Percentiles rank a stretch among this genome's conserved stretches.
Conservation (phyloP, 2,888 invertebrate genomes). For the Thalpophila matura region DNA sequence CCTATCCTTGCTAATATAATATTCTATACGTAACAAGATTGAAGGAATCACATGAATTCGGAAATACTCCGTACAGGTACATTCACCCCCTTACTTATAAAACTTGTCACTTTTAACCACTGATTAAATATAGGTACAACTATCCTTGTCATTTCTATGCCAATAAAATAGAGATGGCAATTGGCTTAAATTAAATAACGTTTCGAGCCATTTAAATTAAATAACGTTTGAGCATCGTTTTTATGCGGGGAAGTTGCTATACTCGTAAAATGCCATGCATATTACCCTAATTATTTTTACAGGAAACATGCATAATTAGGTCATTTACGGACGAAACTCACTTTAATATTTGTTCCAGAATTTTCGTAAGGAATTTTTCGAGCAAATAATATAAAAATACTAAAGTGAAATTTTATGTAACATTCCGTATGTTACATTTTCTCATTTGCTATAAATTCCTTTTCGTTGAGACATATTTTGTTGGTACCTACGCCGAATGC, state of each 20-base stretch:
- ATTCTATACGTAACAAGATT: too few relatives aligned
- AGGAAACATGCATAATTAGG: slow-evolving; percentile 7
- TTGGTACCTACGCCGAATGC: slow-evolving; percentile 24
- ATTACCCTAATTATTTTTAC: slow-evolving; percentile 9
- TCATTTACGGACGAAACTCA: slow-evolving; percentile 6
- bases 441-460: slow-evolving; percentile 52
- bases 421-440: slow-evolving; percentile 51
- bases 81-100: too few relatives aligned
- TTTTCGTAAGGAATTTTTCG: slow-evolving; percentile 32
- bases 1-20: too few relatives aligned
- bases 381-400: slow-evolving; percentile 44
- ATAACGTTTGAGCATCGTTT: too few relatives aligned
- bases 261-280: neutral
- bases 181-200: too few relatives aligned
- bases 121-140: too few relatives aligned
- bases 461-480: slow-evolving; percentile 35
- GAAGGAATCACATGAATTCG: neutral
- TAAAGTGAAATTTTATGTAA: slow-evolving; percentile 39
- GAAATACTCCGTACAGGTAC: too few relatives aligned
- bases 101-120: too few relatives aligned
- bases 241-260: too few relatives aligned
- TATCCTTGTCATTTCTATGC: too few relatives aligned
- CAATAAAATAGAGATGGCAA: too few relatives aligned
- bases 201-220: too few relatives aligned
- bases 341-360: slow-evolving; percentile 44